Conservation (phyloP, 2,797 vertebrate genomes). For the Manis pentadactyla region DNA sequence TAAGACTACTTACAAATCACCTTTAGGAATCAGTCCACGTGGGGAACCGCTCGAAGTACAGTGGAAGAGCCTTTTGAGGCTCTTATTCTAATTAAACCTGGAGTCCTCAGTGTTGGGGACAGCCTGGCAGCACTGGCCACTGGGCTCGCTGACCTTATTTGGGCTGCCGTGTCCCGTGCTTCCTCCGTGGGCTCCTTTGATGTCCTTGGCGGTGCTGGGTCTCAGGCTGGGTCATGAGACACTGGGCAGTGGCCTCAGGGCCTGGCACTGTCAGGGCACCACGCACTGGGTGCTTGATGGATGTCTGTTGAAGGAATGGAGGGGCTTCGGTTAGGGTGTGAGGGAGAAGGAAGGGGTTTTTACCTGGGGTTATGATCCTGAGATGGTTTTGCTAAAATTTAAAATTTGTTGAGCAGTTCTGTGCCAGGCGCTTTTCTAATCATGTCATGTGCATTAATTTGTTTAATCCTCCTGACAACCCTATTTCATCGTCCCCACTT, state of each 20-base stretch:
- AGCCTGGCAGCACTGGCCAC: rapidly evolving
- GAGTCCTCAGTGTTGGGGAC: not conserved
- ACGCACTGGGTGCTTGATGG: not conserved
- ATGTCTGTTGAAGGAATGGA: not conserved
- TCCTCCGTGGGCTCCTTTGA: not conserved
- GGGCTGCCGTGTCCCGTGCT: not conserved
- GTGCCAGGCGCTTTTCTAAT: not conserved
- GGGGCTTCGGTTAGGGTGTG: not conserved
- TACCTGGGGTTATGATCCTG: not conserved
- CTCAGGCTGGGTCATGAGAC: not conserved
- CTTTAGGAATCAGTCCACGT: rapidly evolving
- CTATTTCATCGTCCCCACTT: not conserved
- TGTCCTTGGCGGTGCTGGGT: not conserved
- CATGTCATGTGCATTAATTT: rapidly evolving
- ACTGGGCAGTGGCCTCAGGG: not conserved
- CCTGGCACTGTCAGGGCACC: not conserved
- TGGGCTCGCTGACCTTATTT: not conserved
- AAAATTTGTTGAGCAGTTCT: not conserved
- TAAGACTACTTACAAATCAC: not conserved
- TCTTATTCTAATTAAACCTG: not conserved
- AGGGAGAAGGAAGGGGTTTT: not conserved
- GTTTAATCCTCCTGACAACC: not conserved
- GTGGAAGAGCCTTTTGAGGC: not conserved
- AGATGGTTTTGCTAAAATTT: not conserved
- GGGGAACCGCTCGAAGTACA: rapidly evolving